Evolutionary conservation across 2,888 invertebrate genomes (phyloP).

Genomic region (Gortyna flavago): DNA sequence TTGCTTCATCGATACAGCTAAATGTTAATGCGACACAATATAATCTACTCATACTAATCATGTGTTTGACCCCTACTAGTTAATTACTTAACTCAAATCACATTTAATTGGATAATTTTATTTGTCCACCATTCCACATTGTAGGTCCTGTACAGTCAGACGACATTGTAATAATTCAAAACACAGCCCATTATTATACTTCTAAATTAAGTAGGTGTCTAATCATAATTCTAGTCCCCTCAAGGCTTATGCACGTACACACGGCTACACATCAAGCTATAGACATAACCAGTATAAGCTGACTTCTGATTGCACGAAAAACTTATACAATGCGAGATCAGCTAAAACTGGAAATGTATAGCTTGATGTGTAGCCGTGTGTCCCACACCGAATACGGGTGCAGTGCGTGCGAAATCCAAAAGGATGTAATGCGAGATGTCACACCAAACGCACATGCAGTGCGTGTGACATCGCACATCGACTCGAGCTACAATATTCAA

Average conservation of each 20-base stretch:
- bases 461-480: background rate
- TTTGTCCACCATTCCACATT: background rate
- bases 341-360: no score
- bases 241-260: no score
- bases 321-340: no score
- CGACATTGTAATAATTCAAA: background rate
- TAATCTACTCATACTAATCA: background rate
- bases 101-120: background rate
- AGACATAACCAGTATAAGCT: no score
- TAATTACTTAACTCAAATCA: slow-evolving; percentile 2
- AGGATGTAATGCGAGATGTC: background rate
- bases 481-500: background rate
- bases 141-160: background rate
- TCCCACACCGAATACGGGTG: background rate
- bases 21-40: background rate
- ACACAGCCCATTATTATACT: background rate
- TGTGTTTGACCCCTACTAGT: background rate
- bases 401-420: background rate
- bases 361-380: no score
- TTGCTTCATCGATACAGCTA: background rate
- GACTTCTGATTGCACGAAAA: no score
- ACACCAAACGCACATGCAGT: background rate
- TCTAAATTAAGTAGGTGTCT: background rate
- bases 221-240: background rate
- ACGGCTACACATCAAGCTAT: no score